phyloP scores from a whole-genome alignment of 1,140 invertebrate species.

The Pseudomyrmex flavicornis region DNA sequence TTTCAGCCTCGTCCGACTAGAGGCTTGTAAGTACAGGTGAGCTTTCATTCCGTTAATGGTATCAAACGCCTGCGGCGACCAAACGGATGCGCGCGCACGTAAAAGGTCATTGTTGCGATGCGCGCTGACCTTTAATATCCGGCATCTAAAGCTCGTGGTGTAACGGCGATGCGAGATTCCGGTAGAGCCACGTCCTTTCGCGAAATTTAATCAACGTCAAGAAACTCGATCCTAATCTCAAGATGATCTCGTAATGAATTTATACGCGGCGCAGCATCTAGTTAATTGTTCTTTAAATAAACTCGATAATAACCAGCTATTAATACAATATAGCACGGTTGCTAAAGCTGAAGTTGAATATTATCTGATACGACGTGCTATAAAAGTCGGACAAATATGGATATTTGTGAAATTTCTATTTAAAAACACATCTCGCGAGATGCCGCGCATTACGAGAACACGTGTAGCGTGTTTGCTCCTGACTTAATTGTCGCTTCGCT shows the following conservation, averaged over 20 bases:
- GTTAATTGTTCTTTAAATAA: conserved; percentile 43
- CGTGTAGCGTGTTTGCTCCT: no score
- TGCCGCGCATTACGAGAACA: no score
- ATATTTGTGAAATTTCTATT: neutral
- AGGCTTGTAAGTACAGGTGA: conserved; percentile 35
- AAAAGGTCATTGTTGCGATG: conserved; percentile 57
- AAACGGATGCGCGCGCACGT: conserved; percentile 26
- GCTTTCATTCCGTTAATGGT: conserved; percentile 56
- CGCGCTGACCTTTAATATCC: conserved; percentile 56
- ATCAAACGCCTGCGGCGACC: conserved; percentile 39
- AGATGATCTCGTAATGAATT: conserved; percentile 45
- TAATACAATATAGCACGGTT: neutral
- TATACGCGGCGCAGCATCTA: conserved; percentile 7
- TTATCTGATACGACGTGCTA: neutral
- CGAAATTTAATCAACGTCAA: conserved; percentile 50
- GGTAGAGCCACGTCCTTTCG: conserved; percentile 12
- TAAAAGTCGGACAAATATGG: neutral
- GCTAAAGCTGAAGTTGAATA: neutral
- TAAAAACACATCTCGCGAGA: no score
- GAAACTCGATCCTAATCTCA: conserved; percentile 42
- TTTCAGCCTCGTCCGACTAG: conserved; percentile 52
- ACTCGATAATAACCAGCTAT: neutral
- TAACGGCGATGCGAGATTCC: conserved; percentile 14
- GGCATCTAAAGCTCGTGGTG: conserved; percentile 23
- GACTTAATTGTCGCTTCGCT: neutral